Percentiles rank a stretch among this genome's conserved stretches.
Conservation (phyloP, 2,113 vertebrate species). For the Motacilla tschutschensis region DNA sequence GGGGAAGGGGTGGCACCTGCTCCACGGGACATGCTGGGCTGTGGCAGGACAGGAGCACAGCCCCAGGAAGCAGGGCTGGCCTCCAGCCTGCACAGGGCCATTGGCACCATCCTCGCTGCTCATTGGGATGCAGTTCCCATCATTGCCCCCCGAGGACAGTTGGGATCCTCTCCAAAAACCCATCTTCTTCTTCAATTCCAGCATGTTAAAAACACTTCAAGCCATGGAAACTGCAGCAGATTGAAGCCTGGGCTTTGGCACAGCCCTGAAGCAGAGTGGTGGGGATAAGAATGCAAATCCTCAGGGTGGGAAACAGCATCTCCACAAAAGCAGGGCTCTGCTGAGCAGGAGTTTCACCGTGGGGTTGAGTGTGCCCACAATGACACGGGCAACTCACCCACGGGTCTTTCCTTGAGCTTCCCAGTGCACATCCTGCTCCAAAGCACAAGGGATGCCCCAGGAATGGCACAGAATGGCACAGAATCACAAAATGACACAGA, state of each 20-base stretch:
- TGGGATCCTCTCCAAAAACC: background rate
- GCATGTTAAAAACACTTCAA: background rate
- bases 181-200: background rate
- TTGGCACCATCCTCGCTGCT: background rate
- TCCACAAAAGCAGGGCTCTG: background rate
- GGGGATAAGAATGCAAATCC: background rate
- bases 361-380: background rate
- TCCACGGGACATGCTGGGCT: rapidly evolving
- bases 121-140: background rate
- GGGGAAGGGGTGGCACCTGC: background rate
- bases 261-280: background rate
- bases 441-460: rapidly evolving
- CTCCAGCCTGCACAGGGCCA: background rate
- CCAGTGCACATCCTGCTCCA: rapidly evolving
- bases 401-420: rapidly evolving
- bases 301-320: background rate
- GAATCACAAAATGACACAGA: background rate
- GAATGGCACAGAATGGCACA: background rate
- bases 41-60: rapidly evolving
- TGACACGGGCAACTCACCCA: rapidly evolving
- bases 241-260: background rate
- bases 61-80: background rate
- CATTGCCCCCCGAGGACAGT: background rate
- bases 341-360: background rate
- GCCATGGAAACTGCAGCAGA: background rate